These are phyloP conservation scores for Channa argus DNA, from an alignment of 2,113 vertebrate species.

Conservation along the genomic window DNA sequence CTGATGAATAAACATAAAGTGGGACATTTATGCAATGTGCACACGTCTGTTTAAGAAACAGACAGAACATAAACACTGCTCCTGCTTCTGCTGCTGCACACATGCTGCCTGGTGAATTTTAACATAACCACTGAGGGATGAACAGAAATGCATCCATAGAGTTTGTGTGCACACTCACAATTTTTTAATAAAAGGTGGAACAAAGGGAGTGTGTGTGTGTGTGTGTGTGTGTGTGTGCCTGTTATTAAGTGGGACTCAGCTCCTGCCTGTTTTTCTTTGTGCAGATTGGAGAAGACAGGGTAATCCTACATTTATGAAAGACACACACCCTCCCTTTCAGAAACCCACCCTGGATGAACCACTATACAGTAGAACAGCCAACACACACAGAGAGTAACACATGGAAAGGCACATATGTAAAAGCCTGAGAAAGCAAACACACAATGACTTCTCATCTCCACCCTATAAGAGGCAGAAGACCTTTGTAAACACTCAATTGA, in stretches of 20 bases:
- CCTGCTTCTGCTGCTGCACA: slow-evolving; percentile 23
- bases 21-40: slow-evolving; percentile 50
- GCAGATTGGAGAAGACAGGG: slow-evolving; percentile 5
- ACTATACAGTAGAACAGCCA: neutral
- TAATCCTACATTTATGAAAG: slow-evolving; percentile 70
- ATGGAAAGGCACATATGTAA: neutral
- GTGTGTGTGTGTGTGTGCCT: slow-evolving; percentile 22
- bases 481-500: slow-evolving; percentile 46
- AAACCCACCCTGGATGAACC: slow-evolving; percentile 26
- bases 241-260: slow-evolving; percentile 50
- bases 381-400: neutral
- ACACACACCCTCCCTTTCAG: slow-evolving; percentile 27
- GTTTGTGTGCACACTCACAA: neutral
- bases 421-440: neutral
- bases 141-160: neutral
- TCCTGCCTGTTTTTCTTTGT: slow-evolving; percentile 53
- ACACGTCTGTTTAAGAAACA: slow-evolving; percentile 34
- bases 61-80: slow-evolving; percentile 19
- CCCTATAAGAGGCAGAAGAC: slow-evolving; percentile 15
- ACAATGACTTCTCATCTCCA: neutral
- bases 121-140: slow-evolving; percentile 12
- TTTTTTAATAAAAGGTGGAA: slow-evolving; percentile 8
- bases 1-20: slow-evolving; percentile 75
- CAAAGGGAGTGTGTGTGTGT: slow-evolving; percentile 18
- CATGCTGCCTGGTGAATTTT: slow-evolving; percentile 33